Conservation (phyloP, 2,888 invertebrate genomes). For the Lepetodrilus schrolli region DNA sequence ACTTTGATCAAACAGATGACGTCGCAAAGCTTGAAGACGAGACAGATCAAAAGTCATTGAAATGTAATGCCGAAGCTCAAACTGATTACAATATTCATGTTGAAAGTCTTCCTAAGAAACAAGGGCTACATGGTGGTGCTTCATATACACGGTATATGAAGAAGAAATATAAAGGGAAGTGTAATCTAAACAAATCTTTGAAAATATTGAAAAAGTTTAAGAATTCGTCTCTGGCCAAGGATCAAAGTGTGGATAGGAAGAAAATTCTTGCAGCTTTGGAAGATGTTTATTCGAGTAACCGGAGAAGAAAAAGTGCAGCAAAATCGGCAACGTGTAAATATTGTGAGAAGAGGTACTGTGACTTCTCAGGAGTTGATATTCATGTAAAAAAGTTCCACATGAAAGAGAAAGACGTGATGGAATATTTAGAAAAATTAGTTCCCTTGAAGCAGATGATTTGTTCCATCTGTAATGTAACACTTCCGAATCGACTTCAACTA, state of each 20-base stretch:
- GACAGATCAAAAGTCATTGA: not conserved
- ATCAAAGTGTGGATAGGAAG: not conserved
- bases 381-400: constrained; percentile 54
- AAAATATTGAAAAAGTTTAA: constrained; percentile 27
- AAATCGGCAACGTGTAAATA: constrained; percentile 48
- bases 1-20: not conserved
- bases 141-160: not conserved
- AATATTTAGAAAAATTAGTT: constrained; percentile 51
- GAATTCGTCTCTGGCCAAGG: not conserved
- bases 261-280: constrained; percentile 23
- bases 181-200: constrained; percentile 23
- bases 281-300: constrained; percentile 19
- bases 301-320: constrained; percentile 20
- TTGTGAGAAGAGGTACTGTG: constrained; percentile 51
- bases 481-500: constrained; percentile 42
- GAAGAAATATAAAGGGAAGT: not conserved
- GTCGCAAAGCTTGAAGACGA: not conserved
- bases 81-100: not conserved
- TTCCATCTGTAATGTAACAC: constrained; percentile 43
- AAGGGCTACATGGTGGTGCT: no score
- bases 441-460: constrained; percentile 44
- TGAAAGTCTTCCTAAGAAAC: not conserved
- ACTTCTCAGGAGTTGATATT: constrained; percentile 48
- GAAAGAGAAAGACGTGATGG: constrained; percentile 36
- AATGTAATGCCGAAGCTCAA: not conserved